Evolutionary conservation across 2,797 vertebrate genomes (phyloP), one percentile per base, ranked within the genome.

Genomic region (Urocyon cinereoargenteus): DNA sequence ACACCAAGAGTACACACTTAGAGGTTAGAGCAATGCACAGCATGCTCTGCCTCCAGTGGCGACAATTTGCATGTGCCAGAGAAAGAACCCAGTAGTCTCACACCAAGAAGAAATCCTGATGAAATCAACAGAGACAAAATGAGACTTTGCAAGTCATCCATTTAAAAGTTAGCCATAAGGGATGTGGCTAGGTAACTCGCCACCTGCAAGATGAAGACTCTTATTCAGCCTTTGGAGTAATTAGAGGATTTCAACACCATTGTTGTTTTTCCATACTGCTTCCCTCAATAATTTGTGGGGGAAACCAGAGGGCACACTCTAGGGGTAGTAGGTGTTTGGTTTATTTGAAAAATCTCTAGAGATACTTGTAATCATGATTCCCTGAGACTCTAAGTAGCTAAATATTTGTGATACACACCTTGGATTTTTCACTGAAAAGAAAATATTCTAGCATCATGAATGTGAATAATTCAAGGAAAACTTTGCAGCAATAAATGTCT

Each of bases 401-500:
- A 49, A 88, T 3, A 62, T 49, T 86, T 94, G 70, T 59, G 95
- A 92, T 51, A n/a, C 90, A 53, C 93, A 72, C 40, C 6, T 78
- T 75, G 45, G 15, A 68, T 86, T 64, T 91, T 70, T 21, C 62
- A 85, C 78, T 81, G 59, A 81, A 26, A 95, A 93, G n/a, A 90
- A 93, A 87, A 84, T 36, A 83, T 61, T 84, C 73, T 73, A 92
- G n/a, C 7, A 61, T 68, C 55, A 66, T 40, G 49, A 72, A 51
- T 70, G 61, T 51, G 51, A 93, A 77, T 64, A 95, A 93, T n/a
- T 88, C 51, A 55, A 93, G 34, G 6, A 87, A 86, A 75, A 77
- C 15, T 84, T 92, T 49, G 81, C n/a, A 88, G 45, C 18, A 77
- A 31, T 75, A 92, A 83, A 57, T 62, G 18, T 91, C 59, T 89